These are phyloP conservation scores for Casuarius casuarius DNA, from an alignment of 2,113 vertebrate species.

Conservation along the genomic window DNA sequence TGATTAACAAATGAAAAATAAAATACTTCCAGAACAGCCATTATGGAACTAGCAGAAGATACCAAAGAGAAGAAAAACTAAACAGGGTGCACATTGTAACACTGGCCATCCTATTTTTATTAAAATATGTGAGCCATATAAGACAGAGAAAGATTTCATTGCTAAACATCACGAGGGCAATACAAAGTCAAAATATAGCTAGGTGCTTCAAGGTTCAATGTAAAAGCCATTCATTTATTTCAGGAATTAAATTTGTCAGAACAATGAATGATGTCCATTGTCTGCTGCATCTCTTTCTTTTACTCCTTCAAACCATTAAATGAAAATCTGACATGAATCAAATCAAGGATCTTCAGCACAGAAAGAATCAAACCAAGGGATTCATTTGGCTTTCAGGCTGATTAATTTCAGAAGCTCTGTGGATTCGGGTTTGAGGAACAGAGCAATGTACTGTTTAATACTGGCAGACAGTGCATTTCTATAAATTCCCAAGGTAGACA, in stretches of 20 bases:
- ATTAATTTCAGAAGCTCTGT: slow-evolving; percentile 63
- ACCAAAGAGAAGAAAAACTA: not conserved
- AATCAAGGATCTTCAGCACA: slow-evolving; percentile 52
- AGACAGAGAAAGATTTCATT: slow-evolving; percentile 60
- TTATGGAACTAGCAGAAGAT: not conserved
- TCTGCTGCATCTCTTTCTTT: slow-evolving; percentile 52
- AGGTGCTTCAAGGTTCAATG: slow-evolving; percentile 40
- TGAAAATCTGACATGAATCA: slow-evolving; percentile 67
- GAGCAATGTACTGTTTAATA: slow-evolving; percentile 27
- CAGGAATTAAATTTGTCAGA: slow-evolving; percentile 67
- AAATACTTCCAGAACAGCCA: not conserved
- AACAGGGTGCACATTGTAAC: not conserved
- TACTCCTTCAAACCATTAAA: slow-evolving; percentile 65
- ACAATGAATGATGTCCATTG: slow-evolving; percentile 58
- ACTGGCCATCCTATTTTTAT: not conserved
- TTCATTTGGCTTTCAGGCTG: slow-evolving; percentile 62
- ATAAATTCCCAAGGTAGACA: slow-evolving; percentile 35
- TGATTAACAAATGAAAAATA: slow-evolving; percentile 37
- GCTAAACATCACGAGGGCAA: slow-evolving; percentile 74
- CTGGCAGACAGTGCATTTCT: not conserved
- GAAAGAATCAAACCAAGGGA: slow-evolving; percentile 42
- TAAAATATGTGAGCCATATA: not conserved
- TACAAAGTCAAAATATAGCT: slow-evolving; percentile 36
- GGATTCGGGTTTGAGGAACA: slow-evolving; percentile 29
- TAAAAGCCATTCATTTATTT: slow-evolving; percentile 59